phyloP scores from a whole-genome alignment of 2,888 invertebrate genomes.

The Pyrrhosoma nymphula region DNA sequence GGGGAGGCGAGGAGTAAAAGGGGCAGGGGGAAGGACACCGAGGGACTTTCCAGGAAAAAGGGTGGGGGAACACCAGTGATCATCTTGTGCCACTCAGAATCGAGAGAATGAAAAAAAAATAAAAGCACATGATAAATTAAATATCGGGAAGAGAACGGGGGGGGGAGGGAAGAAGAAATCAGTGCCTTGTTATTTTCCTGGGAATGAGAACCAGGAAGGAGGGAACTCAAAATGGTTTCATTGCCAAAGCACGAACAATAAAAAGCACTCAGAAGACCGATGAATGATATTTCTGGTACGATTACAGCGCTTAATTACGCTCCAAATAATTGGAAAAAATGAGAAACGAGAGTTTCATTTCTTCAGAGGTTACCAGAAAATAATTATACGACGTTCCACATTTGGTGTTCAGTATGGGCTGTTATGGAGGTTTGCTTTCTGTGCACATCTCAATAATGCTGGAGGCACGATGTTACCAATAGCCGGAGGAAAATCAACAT shows the following conservation, averaged over 20 bases:
- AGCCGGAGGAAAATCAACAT: too few relatives aligned
- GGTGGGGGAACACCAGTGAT: slow-evolving; percentile 22
- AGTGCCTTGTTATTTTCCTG: not conserved
- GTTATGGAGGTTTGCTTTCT: too few relatives aligned
- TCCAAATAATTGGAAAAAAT: not conserved
- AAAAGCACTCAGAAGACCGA: not conserved
- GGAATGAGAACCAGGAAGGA: not conserved
- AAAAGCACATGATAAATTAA: slow-evolving; percentile 48
- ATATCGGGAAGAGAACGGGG: slow-evolving; percentile 21
- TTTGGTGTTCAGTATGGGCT: too few relatives aligned
- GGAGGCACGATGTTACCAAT: too few relatives aligned
- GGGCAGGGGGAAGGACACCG: not conserved
- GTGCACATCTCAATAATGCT: too few relatives aligned
- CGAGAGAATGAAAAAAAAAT: slow-evolving; percentile 35
- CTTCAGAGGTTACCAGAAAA: not conserved
- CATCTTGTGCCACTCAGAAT: slow-evolving; percentile 42
- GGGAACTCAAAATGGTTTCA: not conserved
- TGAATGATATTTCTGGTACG: not conserved
- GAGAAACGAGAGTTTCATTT: not conserved
- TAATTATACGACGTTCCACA: too few relatives aligned
- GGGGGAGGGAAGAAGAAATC: not conserved
- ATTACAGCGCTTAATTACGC: not conserved
- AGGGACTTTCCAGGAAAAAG: not conserved
- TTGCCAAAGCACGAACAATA: slow-evolving; percentile 22
- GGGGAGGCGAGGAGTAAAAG: not conserved